Evolutionary conservation across 2,113 vertebrate species (phyloP), one percentile per base, ranked within the genome.

Genomic region (Plecturocebus donacophilus): DNA sequence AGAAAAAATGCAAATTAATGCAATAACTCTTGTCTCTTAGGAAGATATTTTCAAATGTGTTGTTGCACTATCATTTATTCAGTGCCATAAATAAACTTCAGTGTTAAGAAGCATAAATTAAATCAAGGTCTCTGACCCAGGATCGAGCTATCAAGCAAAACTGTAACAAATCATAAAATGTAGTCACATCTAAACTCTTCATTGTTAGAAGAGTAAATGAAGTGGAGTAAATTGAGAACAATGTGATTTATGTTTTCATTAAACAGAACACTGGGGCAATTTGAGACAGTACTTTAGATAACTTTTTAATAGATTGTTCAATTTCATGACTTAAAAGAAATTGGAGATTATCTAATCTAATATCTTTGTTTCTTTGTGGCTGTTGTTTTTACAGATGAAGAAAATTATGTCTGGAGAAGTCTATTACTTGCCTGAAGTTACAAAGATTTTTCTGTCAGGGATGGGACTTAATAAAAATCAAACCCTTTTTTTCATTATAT

Each of bases 1-100:
- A 95, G 90, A 97, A 96, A 64, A 97, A 96, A 97, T 96, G 96
- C 94, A 97, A 98, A 96, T 97, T 93, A 84, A 96, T 90, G 68
- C 94, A 85, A 92, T 94, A 87, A 83, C 42, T 96, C 94, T 91
- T 81, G 45, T 47, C 11, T 96, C 83, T 87, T 56, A 96, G 70
- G 90, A 49, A 96, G 94, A 92, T 96, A 96, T 94, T 95, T 94
- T 96, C 94, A 97, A 95, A 96, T 94, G 88, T 88, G 76, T 90
- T 81, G 38, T 58, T 90, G 77, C 71, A 81, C 38, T 94, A 91
- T 81, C 92, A 58, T 71, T 93, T 97, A 90, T 77, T 90, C 85
- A 21, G 12, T 47, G 71, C 87, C 56, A 61, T 90, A 85, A 96
- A 81, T 95, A 96, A 92, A 58, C 64, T 45, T 77, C 54, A 77